A percentile compares a stretch with the other conserved stretches of the same genome.
These are phyloP conservation scores for Nesogale talazaci DNA, from an alignment of 2,113 vertebrate genomes.

Conservation along the genomic window DNA sequence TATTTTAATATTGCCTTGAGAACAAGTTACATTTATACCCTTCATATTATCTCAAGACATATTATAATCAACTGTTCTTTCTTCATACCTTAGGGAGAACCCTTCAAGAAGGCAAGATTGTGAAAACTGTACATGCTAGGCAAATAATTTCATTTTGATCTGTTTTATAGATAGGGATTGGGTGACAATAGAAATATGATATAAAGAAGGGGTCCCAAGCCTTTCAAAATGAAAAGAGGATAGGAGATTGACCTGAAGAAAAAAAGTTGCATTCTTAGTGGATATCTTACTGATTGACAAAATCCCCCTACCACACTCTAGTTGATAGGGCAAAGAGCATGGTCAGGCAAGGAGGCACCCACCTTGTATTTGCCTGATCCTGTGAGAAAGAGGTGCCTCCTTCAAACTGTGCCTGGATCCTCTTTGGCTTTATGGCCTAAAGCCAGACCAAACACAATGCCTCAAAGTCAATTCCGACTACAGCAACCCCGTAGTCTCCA, in stretches of 20 bases:
- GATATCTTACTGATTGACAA: not conserved
- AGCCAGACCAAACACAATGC: no score
- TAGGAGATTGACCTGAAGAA: not conserved
- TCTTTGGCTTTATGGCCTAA: not conserved
- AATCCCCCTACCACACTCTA: not conserved
- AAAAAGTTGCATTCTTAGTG: not conserved
- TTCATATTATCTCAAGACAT: not conserved
- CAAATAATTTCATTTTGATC: not conserved
- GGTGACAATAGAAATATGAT: not conserved
- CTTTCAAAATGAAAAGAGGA: no score
- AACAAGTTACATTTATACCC: not conserved
- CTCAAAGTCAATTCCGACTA: no score
- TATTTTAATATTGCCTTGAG: not conserved
- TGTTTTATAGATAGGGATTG: not conserved
- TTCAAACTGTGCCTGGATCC: not conserved
- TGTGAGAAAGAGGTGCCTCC: not conserved
- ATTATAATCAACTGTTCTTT: not conserved
- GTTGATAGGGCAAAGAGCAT: not conserved
- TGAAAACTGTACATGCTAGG: no score
- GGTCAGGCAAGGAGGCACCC: not conserved
- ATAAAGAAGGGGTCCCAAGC: no score
- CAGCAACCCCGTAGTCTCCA: no score
- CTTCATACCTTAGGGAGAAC: no score
- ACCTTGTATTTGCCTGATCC: no score
- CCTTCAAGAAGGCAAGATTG: no score